Evolutionary conservation across 2,113 vertebrate genomes (phyloP).

Genomic region (Zosterops hypoxanthus): DNA sequence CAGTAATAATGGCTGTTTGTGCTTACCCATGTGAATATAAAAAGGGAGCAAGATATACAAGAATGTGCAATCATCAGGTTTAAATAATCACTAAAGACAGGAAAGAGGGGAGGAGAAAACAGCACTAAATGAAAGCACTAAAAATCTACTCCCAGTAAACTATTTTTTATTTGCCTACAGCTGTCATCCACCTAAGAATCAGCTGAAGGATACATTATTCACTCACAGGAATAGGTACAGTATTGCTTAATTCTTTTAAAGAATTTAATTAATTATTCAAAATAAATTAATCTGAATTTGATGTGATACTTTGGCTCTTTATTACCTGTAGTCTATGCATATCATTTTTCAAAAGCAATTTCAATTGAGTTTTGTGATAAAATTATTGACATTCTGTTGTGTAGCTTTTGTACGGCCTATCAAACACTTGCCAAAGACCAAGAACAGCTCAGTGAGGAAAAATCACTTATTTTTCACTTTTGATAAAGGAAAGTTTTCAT

Average conservation of each 20-base stretch:
- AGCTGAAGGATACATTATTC: background rate
- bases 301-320: background rate
- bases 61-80: background rate
- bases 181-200: background rate
- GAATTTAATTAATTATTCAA: background rate
- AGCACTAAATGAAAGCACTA: background rate
- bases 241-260: background rate
- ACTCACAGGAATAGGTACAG: background rate
- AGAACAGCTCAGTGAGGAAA: background rate
- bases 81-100: background rate
- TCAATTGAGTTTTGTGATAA: background rate
- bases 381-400: background rate
- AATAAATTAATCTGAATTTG: background rate
- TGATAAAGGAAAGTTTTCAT: background rate
- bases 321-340: background rate
- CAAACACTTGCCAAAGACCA: background rate
- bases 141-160: background rate
- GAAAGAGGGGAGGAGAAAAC: too few relatives aligned
- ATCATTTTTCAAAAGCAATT: background rate
- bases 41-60: background rate
- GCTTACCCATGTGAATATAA: background rate
- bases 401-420: background rate
- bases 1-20: background rate
- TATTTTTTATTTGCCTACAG: background rate
- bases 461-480: background rate